These are phyloP conservation scores for Pseudomyrmex dendroicus DNA, from an alignment of 1,140 invertebrate genomes.

Conservation along the genomic window DNA sequence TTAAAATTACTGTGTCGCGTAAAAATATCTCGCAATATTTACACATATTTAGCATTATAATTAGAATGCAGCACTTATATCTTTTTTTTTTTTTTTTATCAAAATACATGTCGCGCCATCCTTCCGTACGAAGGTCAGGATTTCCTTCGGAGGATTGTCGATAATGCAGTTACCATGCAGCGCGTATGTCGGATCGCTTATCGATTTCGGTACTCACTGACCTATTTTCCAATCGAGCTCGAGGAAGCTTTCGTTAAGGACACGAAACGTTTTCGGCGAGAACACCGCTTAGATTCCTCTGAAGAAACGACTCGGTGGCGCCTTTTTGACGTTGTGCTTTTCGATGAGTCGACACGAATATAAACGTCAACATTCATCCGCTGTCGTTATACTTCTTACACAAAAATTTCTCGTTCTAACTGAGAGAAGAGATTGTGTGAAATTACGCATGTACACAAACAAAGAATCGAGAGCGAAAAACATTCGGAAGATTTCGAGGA, in stretches of 20 bases:
- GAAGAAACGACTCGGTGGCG: background rate
- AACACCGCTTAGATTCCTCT: background rate
- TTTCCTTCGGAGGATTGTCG: conserved; percentile 53
- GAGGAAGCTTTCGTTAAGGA: conserved; percentile 43
- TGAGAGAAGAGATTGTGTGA: background rate
- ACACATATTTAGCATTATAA: background rate
- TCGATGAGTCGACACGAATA: background rate
- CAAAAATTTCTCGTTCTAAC: background rate
- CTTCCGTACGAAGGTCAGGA: conserved; percentile 39
- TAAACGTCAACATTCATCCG: background rate
- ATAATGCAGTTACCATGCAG: conserved; percentile 57
- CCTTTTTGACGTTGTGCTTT: background rate
- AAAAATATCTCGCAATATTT: background rate
- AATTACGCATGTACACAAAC: background rate
- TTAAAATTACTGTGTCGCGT: background rate
- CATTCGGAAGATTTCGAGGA: background rate
- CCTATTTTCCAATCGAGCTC: conserved; percentile 55
- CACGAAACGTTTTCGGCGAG: conserved; percentile 13
- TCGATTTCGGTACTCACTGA: conserved; percentile 55
- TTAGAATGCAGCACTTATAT: no score
- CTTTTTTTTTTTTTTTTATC: background rate
- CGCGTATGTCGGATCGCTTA: conserved; percentile 42
- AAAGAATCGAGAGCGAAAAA: background rate
- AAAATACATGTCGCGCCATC: conserved; percentile 29
- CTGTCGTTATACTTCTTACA: background rate